phyloP scores from a whole-genome alignment of 2,797 vertebrate genomes.

The Typhlichthys eigenmanni region DNA sequence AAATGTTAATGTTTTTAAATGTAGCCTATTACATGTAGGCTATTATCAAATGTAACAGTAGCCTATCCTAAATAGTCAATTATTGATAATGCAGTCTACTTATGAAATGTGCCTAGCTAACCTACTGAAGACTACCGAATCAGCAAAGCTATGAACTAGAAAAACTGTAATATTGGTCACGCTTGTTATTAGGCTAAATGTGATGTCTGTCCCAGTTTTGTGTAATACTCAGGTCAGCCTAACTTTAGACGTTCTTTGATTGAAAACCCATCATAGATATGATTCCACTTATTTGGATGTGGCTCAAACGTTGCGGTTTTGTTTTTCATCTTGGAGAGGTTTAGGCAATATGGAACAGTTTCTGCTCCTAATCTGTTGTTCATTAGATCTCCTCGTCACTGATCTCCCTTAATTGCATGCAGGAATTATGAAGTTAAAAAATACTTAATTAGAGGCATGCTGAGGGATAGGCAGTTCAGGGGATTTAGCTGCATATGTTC shows the following conservation, averaged over 20 bases:
- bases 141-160: no score
- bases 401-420: constrained; percentile 75
- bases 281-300: constrained; percentile 56
- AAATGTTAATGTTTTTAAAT: no score
- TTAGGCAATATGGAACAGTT: constrained; percentile 40
- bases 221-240: not conserved
- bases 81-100: no score
- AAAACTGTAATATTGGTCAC: no score
- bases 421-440: constrained; percentile 70
- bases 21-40: not conserved
- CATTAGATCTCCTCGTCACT: constrained; percentile 70
- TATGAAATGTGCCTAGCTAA: no score
- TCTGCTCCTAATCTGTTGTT: constrained; percentile 77
- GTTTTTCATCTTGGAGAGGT: constrained; percentile 58
- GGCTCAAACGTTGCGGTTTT: constrained; percentile 52
- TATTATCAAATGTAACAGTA: not conserved
- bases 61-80: no score
- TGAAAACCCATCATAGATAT: constrained; percentile 53
- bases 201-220: constrained; percentile 1
- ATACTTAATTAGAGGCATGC: constrained; percentile 77
- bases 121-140: no score
- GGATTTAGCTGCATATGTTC: constrained; percentile 69
- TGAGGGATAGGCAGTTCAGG: constrained; percentile 53
- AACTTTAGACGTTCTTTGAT: constrained; percentile 5
- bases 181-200: not conserved